Base-by-base conservation (phyloP, 2,888 invertebrate species). In the Clitarchus hookeri region DNA sequence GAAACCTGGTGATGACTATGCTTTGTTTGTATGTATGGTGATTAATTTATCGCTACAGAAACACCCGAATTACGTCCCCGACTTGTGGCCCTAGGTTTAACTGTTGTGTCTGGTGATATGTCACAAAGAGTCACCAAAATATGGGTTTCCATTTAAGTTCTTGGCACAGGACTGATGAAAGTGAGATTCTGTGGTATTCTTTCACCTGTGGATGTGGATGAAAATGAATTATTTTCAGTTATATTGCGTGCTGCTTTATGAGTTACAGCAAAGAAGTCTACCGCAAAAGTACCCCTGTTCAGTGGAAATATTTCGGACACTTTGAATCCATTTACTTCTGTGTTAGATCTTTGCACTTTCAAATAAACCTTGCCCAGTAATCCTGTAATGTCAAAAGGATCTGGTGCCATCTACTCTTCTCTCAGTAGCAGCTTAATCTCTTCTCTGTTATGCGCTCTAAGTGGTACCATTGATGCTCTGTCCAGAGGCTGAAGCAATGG, bases 401-500 rank as follows among this genome's bases (percentile, higher is more conserved):
- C 23, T 11, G 54, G 65, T 36, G 65, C 23, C n/a, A 19, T 65
- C 44, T 78, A 26, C 19, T 82, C 36, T 82, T 12, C 16, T 4
- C 82, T 25, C 82, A 82, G 19, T 19, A 16, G 23, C 9, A 12
- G 27, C 82, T 36, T 27, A 27, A 36, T 6, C 8, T 82, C 36
- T 44, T 82, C 82, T 16, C 27, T 27, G 27, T 82, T 83, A 16
- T 53, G 48, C 23, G 27, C 25, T 36, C 53, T 84, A 6, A 85
- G 83, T 48, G 86, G 78, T 27, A 1, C 27, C 86, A 86, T 84
- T n/a, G 84, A 84, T 36, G 86, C 65, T 27, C 36, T 84, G 26
- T 86, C 84, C 27, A 86, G 84, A 27, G 44, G 86, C 79, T 86
- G 77, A 16, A 86, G 16, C 77, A 84, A 44, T 84, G 65, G 12